Base-by-base conservation (phyloP, 2,888 invertebrate genomes). In the Tenthredo distinguenda region DNA sequence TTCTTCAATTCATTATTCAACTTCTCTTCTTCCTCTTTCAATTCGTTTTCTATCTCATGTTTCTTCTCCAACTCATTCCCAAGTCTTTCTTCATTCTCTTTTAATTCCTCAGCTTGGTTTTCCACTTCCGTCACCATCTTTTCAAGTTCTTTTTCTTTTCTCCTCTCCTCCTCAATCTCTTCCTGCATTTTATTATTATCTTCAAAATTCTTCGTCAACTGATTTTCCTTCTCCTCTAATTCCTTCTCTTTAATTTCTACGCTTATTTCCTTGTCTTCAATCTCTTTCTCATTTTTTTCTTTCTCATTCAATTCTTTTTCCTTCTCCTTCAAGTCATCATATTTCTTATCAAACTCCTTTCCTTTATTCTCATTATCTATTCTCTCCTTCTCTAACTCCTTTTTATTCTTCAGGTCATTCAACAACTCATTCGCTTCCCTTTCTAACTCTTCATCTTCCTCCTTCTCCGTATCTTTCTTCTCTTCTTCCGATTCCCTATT, bases 381-480 rank as follows among this genome's bases (percentile, higher is more conserved):
- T 9, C 89, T 43, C 34, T 89, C 87, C 9, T 86, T 40, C 2
- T 88, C 86, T 6, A 88, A 26, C 2, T 86, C 68, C 2, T 87
- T 68, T 15, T 26, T 76, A 26, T 47, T 21, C 15, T 47, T 31
- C 26, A 47, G 18, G 1, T 76, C 37, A 10, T 79, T 34, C 0
- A 43, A 37, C 15, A 31, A 62, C 15, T 83, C 43, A 37, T 40
- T 40, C 37, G 72, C 77, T 6, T 12, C 5, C 10, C n/a, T 21
- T 5, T 21, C 47, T 15, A 68, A 40, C 76, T 84, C 50, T 55
- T 47, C 62, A 21, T 81, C 10, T 71, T 85, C 72, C 9, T n/a
- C 18, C 4, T 55, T 0, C 34, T 77, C 31, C 37, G 10, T 26
- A 0, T 55, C 62, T 15, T 26, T 37, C 79, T 43, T 0, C 55